phyloP scores from a whole-genome alignment of 2,888 invertebrate genomes.

The Liodrosophila aerea region DNA sequence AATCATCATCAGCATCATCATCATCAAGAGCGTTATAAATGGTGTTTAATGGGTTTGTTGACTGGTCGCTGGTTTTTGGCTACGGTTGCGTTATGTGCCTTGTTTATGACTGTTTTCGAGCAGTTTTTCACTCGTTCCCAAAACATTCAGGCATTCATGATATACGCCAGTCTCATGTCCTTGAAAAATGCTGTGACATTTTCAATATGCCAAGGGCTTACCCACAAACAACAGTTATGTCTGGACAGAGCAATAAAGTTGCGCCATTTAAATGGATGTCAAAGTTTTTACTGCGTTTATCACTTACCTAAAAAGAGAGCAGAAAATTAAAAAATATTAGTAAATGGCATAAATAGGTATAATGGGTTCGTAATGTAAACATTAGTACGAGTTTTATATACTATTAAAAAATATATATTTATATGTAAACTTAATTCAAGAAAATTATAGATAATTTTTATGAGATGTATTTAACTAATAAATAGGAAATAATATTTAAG shows the following conservation, averaged over 20 bases:
- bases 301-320: not conserved
- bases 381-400: too few species aligned
- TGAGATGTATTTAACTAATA: too few species aligned
- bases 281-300: too few species aligned
- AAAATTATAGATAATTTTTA: too few species aligned
- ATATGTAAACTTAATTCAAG: too few species aligned
- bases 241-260: too few species aligned
- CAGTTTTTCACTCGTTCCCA: slow-evolving; percentile 24
- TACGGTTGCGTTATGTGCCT: not conserved
- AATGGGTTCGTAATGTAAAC: too few species aligned
- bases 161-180: slow-evolving; percentile 43
- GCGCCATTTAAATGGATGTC: too few species aligned
- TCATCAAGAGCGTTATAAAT: slow-evolving; percentile 55
- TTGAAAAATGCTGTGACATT: slow-evolving; percentile 41
- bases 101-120: slow-evolving; percentile 40
- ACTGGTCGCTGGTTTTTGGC: slow-evolving; percentile 49
- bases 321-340: not conserved
- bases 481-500: too few species aligned
- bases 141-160: not conserved
- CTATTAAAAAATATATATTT: too few species aligned
- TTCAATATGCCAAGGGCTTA: slow-evolving; percentile 31
- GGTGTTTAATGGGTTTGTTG: slow-evolving; percentile 75
- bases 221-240: not conserved
- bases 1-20: slow-evolving; percentile 15
- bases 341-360: too few species aligned